phyloP scores from a whole-genome alignment of 2,113 vertebrate genomes.

The Cynoglossus semilaevis region DNA sequence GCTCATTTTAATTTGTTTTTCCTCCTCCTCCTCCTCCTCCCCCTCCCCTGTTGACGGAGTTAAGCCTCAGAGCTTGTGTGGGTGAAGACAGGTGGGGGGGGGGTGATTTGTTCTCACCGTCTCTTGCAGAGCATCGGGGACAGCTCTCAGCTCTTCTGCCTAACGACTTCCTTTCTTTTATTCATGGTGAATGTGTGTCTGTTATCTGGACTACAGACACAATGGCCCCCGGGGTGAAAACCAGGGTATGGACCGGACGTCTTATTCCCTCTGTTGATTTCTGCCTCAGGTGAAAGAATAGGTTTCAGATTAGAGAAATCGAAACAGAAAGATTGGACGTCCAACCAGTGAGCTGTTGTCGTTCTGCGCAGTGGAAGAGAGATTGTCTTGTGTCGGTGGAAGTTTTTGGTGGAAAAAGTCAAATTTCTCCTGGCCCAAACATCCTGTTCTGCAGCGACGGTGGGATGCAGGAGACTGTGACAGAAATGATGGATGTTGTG shows the following conservation, averaged over 20 bases:
- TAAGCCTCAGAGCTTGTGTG: constrained; percentile 9
- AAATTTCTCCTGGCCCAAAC: not conserved
- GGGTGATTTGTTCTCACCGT: constrained; percentile 30
- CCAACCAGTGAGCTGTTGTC: too few species aligned
- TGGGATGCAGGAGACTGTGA: constrained; percentile 12
- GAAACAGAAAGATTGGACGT: not conserved
- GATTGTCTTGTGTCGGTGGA: not conserved
- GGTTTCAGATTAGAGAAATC: too few species aligned
- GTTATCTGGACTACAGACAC: constrained; percentile 50
- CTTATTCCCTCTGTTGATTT: constrained; percentile 57
- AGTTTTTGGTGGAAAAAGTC: not conserved
- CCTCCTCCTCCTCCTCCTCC: constrained; percentile 7
- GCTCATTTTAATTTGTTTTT: constrained; percentile 17
- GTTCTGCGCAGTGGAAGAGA: not conserved
- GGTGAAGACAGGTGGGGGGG: constrained; percentile 5
- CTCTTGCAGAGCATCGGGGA: constrained; percentile 29
- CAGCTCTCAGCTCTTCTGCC: constrained; percentile 30
- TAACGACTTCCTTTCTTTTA: constrained; percentile 25
- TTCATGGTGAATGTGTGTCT: constrained; percentile 52
- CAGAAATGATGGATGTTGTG: constrained; percentile 28
- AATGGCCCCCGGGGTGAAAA: constrained; percentile 28
- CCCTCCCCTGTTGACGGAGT: constrained; percentile 14
- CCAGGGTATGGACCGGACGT: constrained; percentile 45
- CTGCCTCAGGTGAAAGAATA: too few species aligned
- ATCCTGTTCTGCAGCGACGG: constrained; percentile 22